phyloP scores from a whole-genome alignment of 2,888 invertebrate species.

The Acanthosepion lycidas region DNA sequence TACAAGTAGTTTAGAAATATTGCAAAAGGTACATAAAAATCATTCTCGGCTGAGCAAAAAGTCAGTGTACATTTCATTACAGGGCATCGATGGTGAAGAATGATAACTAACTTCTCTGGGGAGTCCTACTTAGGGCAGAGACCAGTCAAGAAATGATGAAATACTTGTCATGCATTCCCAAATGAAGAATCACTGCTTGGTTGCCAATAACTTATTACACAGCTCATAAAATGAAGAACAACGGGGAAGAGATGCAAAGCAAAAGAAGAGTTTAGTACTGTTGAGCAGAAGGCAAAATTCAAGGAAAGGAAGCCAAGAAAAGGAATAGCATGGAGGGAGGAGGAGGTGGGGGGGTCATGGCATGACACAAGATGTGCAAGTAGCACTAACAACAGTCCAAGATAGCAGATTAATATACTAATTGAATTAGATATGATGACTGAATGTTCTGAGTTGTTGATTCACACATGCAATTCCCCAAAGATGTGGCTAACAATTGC shows the following conservation, averaged over 20 bases:
- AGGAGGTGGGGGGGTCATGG: no score
- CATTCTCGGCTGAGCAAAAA: no score
- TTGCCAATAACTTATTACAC: not conserved
- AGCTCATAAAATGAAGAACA: not conserved
- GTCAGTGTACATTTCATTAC: no score
- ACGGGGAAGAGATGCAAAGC: not conserved
- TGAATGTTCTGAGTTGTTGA: conserved; percentile 14
- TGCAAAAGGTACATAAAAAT: no score
- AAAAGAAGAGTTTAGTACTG: not conserved
- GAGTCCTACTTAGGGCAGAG: no score
- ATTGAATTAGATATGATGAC: conserved; percentile 12
- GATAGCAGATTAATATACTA: conserved; percentile 33
- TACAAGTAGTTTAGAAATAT: no score
- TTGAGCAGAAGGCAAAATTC: not conserved
- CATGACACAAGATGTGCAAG: not conserved
- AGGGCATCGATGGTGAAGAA: no score
- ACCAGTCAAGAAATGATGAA: no score
- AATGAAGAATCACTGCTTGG: no score
- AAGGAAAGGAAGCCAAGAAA: not conserved
- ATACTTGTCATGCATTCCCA: no score
- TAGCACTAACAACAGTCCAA: not conserved
- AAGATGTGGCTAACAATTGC: not conserved
- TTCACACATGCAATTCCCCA: not conserved
- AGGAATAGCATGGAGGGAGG: not conserved
- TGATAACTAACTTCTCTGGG: no score